Percentiles rank a stretch among this genome's conserved stretches.
phyloP scores from a whole-genome alignment of 1,140 invertebrate species.

The Leguminivora glycinivorella region DNA sequence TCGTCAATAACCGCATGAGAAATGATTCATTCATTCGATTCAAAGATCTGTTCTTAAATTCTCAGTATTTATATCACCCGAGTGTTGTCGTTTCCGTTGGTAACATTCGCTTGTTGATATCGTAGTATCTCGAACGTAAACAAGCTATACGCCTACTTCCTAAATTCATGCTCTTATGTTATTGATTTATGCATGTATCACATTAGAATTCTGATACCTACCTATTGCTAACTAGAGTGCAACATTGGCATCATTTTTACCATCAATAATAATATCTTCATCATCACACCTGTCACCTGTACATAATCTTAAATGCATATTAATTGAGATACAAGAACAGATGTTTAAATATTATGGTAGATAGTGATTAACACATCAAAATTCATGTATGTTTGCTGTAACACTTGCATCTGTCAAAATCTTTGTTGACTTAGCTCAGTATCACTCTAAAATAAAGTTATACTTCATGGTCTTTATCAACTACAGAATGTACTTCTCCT shows the following conservation, averaged over 20 bases:
- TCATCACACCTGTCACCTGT: background rate
- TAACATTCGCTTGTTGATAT: slow-evolving; percentile 24
- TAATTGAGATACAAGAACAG: no score
- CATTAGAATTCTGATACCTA: background rate
- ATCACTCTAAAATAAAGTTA: no score
- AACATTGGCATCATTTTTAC: background rate
- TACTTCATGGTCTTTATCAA: no score
- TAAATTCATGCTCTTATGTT: background rate
- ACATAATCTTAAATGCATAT: no score
- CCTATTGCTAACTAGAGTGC: background rate
- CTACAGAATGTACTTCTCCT: no score
- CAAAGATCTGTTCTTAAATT: background rate
- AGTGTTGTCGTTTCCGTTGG: slow-evolving; percentile 16
- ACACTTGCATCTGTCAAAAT: no score
- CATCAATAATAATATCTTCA: background rate
- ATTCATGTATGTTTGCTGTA: no score
- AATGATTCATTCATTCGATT: background rate
- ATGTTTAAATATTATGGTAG: no score
- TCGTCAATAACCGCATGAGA: background rate
- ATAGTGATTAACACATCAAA: no score
- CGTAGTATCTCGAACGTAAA: slow-evolving; percentile 9
- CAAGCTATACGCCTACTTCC: slow-evolving; percentile 23
- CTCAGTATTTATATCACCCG: background rate
- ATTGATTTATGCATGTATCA: background rate
- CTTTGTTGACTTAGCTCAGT: no score